phyloP scores from a whole-genome alignment of 2,888 invertebrate species.

The Scaptomyza tumidula region DNA sequence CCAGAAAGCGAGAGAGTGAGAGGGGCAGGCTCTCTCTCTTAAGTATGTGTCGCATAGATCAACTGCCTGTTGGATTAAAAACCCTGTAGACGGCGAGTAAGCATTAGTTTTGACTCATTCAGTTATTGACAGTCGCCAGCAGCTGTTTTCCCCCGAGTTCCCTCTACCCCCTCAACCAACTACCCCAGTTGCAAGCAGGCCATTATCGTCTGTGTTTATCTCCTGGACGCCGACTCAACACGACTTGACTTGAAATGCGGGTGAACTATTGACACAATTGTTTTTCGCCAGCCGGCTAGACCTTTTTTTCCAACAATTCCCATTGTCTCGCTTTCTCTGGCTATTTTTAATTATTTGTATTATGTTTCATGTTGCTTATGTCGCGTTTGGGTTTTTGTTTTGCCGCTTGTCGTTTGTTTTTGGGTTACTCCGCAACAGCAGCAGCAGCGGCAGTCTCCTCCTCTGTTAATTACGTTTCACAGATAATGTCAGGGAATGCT shows the following conservation, averaged over 20 bases:
- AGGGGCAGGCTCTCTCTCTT: slow-evolving; percentile 8
- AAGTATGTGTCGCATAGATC: slow-evolving; percentile 65
- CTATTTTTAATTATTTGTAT: slow-evolving; percentile 80
- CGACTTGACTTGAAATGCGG: slow-evolving; percentile 58
- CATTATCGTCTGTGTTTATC: slow-evolving; percentile 73
- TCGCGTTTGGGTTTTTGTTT: slow-evolving; percentile 24
- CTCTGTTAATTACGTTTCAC: slow-evolving; percentile 57
- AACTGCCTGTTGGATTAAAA: slow-evolving; percentile 67
- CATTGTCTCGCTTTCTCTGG: slow-evolving; percentile 42
- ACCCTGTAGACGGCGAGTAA: not conserved
- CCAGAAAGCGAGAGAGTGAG: not conserved
- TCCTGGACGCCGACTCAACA: slow-evolving; percentile 32
- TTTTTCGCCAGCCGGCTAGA: slow-evolving; percentile 62
- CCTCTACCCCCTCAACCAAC: not conserved
- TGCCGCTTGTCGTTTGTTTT: slow-evolving; percentile 30
- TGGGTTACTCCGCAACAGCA: slow-evolving; percentile 25
- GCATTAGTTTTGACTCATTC: slow-evolving; percentile 63
- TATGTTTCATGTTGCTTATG: slow-evolving; percentile 69
- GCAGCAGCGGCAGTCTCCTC: not conserved
- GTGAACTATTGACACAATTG: slow-evolving; percentile 79
- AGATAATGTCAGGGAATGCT: slow-evolving; percentile 43
- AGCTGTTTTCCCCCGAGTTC: slow-evolving; percentile 53
- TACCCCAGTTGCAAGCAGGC: slow-evolving; percentile 10
- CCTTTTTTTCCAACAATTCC: slow-evolving; percentile 25
- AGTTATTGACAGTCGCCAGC: slow-evolving; percentile 68